Conservation (phyloP, 2,113 vertebrate genomes). For the Tympanuchus pallidicinctus region DNA sequence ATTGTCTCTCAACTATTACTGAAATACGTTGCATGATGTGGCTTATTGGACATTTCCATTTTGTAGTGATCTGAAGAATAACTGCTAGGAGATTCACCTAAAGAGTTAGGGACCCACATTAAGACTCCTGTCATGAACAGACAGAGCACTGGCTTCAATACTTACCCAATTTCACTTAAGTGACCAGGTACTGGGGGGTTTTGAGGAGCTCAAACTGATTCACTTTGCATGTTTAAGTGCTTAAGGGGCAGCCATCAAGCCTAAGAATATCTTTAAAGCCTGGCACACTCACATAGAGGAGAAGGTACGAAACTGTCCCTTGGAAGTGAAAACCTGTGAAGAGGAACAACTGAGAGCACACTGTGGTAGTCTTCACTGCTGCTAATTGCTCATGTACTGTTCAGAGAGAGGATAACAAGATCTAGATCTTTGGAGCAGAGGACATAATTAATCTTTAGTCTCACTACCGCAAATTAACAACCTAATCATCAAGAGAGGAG, state of each 20-base stretch:
- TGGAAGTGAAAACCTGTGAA: background rate
- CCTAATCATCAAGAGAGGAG: background rate
- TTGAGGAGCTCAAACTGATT: background rate
- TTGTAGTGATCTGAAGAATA: background rate
- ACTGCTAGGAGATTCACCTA: background rate
- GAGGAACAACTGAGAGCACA: background rate
- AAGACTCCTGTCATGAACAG: background rate
- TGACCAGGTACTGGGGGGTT: background rate
- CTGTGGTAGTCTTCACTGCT: background rate
- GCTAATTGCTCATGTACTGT: background rate
- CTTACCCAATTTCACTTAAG: background rate
- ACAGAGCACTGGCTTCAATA: background rate
- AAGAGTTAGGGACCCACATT: background rate
- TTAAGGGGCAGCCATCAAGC: background rate
- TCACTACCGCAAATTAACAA: background rate
- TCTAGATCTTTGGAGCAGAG: background rate
- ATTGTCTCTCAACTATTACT: background rate
- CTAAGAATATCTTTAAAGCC: background rate
- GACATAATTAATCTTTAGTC: background rate
- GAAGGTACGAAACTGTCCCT: background rate
- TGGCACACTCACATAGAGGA: background rate
- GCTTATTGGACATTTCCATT: rapidly evolving
- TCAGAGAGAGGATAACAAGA: background rate
- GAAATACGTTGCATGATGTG: background rate
- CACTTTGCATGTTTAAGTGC: background rate